phyloP scores from a whole-genome alignment of 35 echinoderm and acorn worm genomes.

The Acanthaster planci region DNA sequence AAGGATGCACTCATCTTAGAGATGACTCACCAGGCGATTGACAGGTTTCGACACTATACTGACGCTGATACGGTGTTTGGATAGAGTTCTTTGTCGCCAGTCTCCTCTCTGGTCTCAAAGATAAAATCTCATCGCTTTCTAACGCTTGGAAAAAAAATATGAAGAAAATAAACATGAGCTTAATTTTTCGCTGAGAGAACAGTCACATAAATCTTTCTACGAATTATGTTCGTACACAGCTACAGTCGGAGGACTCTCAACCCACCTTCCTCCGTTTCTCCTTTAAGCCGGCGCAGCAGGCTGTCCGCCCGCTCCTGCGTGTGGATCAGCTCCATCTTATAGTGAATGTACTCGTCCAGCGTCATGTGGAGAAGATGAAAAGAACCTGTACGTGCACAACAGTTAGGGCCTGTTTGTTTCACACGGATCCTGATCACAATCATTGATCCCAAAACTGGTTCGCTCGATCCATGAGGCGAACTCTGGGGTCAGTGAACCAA shows the following conservation, averaged over 20 bases:
- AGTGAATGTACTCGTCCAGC: constrained; percentile 59
- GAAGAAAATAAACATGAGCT: not conserved
- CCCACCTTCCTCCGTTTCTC: constrained; percentile 36
- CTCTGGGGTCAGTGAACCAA: too few species aligned
- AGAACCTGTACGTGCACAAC: constrained; percentile 32
- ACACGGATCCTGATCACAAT: too few species aligned
- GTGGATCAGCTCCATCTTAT: constrained; percentile 22
- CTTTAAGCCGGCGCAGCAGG: constrained; percentile 23
- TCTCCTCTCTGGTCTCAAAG: not conserved
- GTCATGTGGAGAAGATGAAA: constrained; percentile 62
- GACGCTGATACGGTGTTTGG: not conserved
- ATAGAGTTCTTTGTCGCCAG: not conserved
- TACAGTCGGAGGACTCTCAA: not conserved
- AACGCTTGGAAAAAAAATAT: not conserved
- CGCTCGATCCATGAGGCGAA: too few species aligned
- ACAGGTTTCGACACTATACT: too few species aligned
- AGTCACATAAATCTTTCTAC: not conserved
- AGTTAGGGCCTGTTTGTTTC: too few species aligned
- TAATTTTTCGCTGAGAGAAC: not conserved
- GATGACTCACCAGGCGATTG: too few species aligned
- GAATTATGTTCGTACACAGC: not conserved
- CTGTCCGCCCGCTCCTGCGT: constrained; percentile 34
- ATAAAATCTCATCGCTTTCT: not conserved
- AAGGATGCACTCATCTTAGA: too few species aligned
- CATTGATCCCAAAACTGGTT: too few species aligned